Evolutionary conservation across 2,888 invertebrate genomes (phyloP), one percentile per base, ranked within the genome.

Genomic region (Plagodis pulveraria): DNA sequence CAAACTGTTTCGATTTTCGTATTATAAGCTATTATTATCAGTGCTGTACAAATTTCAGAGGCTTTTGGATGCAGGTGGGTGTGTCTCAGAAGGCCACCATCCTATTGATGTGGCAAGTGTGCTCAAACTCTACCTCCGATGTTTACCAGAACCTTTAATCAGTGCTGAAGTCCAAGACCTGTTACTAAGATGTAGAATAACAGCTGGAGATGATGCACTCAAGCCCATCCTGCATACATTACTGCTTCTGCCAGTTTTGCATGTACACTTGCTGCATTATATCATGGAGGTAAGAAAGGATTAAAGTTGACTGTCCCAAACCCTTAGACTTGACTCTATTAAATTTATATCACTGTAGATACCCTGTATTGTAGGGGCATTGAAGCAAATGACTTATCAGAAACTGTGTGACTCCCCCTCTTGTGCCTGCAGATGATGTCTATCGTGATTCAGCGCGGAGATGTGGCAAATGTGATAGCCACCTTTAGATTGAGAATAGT

Each of bases 81-180:
- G 91, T 53, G 91, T 97, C 50, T 94, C 95, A 11, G 94, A 95
- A 51, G 95, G 95, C 5, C 95, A 96, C 79, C 95, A 96, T 76
- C 96, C 96, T 0, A 95, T 97, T 70, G 98, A 98, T 87, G 95
- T 98, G 11, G 97, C 98, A 0, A 96, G 96, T 80, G 95, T 98
- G 36, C 89, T 98, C 33, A 98, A 98, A 82, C 94, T 96, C 49
- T 98, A 98, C 82, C 94, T 98, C 63, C 93, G 98, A 59, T 96
- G 96, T 81, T 88, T 98, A 53, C 97, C 98, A 0, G 97, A 97
- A 72, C 97, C 98, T 0, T 87, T 98, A 22, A 95, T 98, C 47
- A 92, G 88, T 83, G 86, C 88, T 4, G 84, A 97, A 96, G 95
- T 95, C 63, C 97, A 98, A 76, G 97, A 97, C 74, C 85, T 96